A percentile compares a stretch with the other conserved stretches of the same genome.
These are phyloP conservation scores for Drosophila bunnanda DNA, from an alignment of 2,888 invertebrate genomes.

Conservation along the genomic window DNA sequence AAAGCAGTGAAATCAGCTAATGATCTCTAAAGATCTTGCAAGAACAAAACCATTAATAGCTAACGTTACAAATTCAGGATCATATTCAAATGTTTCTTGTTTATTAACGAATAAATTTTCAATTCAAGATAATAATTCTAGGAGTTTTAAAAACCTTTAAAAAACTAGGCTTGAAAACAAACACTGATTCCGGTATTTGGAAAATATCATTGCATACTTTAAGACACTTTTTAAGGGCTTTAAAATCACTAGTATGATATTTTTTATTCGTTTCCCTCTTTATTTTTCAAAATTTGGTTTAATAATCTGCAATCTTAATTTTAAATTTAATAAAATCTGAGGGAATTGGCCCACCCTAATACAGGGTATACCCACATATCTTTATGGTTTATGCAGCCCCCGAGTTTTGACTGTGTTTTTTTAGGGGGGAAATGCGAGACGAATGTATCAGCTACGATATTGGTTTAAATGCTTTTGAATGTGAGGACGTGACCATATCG, in stretches of 20 bases:
- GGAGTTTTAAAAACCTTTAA: no score
- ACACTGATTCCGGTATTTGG: neutral
- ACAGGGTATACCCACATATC: neutral
- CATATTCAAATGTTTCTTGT: neutral
- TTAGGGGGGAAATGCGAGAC: constrained; percentile 56
- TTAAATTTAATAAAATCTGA: no score
- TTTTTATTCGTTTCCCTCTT: no score
- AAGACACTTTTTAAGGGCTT: neutral
- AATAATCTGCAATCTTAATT: no score
- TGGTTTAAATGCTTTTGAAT: constrained; percentile 55
- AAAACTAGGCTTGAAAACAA: neutral
- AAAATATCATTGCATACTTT: neutral
- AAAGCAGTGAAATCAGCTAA: no score
- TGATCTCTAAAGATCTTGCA: no score
- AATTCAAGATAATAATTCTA: neutral
- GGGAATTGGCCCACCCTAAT: neutral
- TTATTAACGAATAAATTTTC: neutral
- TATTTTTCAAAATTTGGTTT: neutral
- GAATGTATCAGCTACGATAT: constrained; percentile 79
- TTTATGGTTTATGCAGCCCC: constrained; percentile 14
- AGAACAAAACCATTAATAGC: no score
- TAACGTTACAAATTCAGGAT: no score
- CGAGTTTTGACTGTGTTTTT: constrained; percentile 21
- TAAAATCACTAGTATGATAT: neutral
- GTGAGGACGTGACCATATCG: constrained; percentile 28